Evolutionary conservation across 2,797 vertebrate genomes (phyloP).

Genomic region (Eidolon dupreanum): DNA sequence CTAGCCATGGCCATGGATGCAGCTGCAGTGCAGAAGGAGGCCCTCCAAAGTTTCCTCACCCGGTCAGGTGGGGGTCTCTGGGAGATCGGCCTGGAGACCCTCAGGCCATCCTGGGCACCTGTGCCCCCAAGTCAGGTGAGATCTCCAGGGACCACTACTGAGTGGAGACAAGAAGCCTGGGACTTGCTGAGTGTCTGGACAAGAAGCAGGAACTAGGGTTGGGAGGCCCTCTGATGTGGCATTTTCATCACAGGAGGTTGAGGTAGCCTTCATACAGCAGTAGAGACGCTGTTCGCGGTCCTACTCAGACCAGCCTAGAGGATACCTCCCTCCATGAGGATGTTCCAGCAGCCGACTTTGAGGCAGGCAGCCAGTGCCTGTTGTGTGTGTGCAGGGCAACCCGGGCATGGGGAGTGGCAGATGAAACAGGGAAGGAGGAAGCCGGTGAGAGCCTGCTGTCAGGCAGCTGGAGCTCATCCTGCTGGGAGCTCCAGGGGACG

Average conservation of each 20-base stretch:
- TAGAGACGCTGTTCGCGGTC: neutral
- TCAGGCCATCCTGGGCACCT: neutral
- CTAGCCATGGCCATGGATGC: neutral
- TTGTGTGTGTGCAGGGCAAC: neutral
- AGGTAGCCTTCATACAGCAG: accelerated
- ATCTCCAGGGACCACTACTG: neutral
- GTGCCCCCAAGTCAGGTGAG: neutral
- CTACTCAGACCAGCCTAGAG: neutral
- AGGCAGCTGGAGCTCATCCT: neutral
- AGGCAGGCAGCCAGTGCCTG: neutral
- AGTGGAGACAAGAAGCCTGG: neutral
- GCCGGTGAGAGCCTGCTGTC: too few relatives aligned
- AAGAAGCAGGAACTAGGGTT: neutral
- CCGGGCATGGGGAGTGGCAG: accelerated
- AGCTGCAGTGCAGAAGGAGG: neutral
- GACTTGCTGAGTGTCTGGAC: neutral
- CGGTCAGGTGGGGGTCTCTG: neutral
- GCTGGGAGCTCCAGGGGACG: neutral
- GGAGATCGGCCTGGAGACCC: neutral
- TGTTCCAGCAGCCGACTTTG: neutral
- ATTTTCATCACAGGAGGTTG: too few relatives aligned
- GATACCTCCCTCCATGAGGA: neutral
- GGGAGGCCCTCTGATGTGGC: neutral
- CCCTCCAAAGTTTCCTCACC: neutral
- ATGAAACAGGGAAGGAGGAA: neutral